Conservation (phyloP, 1,140 invertebrate genomes). For the Drosophila nebulosa region DNA sequence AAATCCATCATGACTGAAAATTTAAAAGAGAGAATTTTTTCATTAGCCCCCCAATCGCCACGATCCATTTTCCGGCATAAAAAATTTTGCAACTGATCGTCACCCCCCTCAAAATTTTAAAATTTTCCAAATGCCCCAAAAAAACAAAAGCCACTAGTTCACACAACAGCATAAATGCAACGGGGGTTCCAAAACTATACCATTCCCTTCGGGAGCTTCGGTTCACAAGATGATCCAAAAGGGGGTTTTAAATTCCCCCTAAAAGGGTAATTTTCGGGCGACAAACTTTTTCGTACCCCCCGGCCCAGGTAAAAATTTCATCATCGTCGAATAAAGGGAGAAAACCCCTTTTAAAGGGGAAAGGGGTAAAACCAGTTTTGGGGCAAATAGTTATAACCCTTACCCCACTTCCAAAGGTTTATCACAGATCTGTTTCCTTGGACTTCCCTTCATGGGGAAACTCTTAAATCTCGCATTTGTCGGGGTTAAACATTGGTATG, state of each 20-base stretch:
- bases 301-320: slow-evolving; percentile 83
- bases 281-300: slow-evolving; percentile 71
- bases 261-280: slow-evolving; percentile 71
- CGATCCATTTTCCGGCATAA: background rate
- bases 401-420: background rate
- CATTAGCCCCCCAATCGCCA: background rate
- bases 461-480: slow-evolving; percentile 73
- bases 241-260: slow-evolving; percentile 64
- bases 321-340: slow-evolving; percentile 94
- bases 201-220: slow-evolving; percentile 52
- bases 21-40: background rate
- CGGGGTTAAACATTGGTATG: slow-evolving; percentile 79
- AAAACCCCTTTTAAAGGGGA: slow-evolving; percentile 92
- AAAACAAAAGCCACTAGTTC: background rate
- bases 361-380: slow-evolving; percentile 80
- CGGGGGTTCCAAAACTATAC: slow-evolving; percentile 63
- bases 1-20: background rate
- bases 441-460: slow-evolving; percentile 75
- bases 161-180: slow-evolving; percentile 24
- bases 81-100: background rate
- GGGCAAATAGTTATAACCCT: background rate
- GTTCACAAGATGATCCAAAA: slow-evolving; percentile 72
- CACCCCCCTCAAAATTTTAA: background rate
- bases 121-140: background rate
- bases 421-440: slow-evolving; percentile 59